A percentile compares a stretch with the other conserved stretches of the same genome.
phyloP scores from a whole-genome alignment of 1,140 invertebrate species.

The Grapholita molesta region DNA sequence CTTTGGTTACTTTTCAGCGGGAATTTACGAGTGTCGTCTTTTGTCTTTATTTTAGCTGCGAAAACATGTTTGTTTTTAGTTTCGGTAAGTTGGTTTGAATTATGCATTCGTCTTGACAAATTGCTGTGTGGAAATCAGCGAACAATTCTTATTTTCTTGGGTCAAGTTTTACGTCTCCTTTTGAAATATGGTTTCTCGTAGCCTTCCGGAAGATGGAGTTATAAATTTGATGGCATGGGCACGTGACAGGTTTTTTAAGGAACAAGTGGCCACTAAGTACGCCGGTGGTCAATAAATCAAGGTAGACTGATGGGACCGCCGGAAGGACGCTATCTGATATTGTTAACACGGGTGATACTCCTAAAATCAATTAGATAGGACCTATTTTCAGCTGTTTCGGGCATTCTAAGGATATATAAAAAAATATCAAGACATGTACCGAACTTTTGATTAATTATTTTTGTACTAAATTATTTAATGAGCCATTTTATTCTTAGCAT shows the following conservation, averaged over 20 bases:
- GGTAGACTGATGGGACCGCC: not conserved
- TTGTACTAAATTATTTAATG: not conserved
- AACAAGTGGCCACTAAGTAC: not conserved
- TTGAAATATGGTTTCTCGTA: constrained; percentile 4
- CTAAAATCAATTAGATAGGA: constrained; percentile 41
- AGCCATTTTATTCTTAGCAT: not conserved
- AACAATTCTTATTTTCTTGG: constrained; percentile 20
- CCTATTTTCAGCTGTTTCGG: not conserved
- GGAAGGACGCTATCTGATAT: constrained; percentile 36
- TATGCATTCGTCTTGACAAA: constrained; percentile 31
- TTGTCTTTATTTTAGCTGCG: constrained; percentile 69
- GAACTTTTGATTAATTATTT: not conserved
- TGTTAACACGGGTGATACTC: constrained; percentile 36
- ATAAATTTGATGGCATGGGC: not conserved
- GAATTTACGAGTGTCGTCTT: constrained; percentile 69
- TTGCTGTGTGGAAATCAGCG: constrained; percentile 23
- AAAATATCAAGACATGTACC: not conserved
- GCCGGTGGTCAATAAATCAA: constrained; percentile 4
- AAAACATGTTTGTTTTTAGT: constrained; percentile 61
- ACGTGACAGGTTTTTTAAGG: constrained; percentile 11
- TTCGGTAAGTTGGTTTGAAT: constrained; percentile 45
- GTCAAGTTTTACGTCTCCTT: constrained; percentile 11
- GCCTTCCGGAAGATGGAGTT: not conserved
- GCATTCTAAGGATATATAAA: too few species aligned
- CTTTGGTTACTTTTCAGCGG: constrained; percentile 72